These are phyloP conservation scores for Drosophila setosimentum DNA, from an alignment of 2,888 invertebrate species.

Conservation along the genomic window DNA sequence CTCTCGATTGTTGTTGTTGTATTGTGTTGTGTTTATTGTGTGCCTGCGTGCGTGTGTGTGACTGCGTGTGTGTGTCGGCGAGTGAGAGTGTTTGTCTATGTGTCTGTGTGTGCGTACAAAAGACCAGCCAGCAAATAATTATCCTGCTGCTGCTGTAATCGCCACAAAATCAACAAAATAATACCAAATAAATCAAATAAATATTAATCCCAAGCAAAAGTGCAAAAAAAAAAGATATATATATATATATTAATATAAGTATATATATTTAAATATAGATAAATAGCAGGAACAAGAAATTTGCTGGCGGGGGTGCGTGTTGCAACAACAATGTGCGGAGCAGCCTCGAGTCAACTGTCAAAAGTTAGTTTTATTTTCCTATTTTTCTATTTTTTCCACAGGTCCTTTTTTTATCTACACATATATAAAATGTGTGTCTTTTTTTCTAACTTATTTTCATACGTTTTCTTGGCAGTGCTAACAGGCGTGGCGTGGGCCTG, in stretches of 20 bases:
- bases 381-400: constrained; percentile 25
- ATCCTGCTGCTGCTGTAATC: constrained; percentile 65
- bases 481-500: constrained; percentile 66
- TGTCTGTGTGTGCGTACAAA: constrained; percentile 22
- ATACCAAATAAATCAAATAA: constrained; percentile 16
- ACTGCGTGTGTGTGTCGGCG: constrained; percentile 34
- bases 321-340: constrained; percentile 28
- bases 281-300: constrained; percentile 32
- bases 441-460: neutral
- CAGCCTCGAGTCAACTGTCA: constrained; percentile 59
- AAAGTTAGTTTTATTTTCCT: constrained; percentile 66
- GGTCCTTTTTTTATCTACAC: neutral
- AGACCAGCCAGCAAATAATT: constrained; percentile 52
- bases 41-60: constrained; percentile 41
- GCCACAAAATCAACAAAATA: constrained; percentile 38
- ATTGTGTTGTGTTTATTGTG: constrained; percentile 50
- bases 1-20: constrained; percentile 72
- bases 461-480: constrained; percentile 7
- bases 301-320: constrained; percentile 4
- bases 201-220: constrained; percentile 38
- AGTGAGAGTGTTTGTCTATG: constrained; percentile 40
- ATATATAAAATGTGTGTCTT: neutral
- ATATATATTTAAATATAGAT: neutral
- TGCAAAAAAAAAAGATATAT: constrained; percentile 1
- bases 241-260: neutral